A percentile compares a stretch with the other conserved stretches of the same genome.
Evolutionary conservation across 2,797 vertebrate genomes (phyloP).

Genomic region (Muscicapa striata): DNA sequence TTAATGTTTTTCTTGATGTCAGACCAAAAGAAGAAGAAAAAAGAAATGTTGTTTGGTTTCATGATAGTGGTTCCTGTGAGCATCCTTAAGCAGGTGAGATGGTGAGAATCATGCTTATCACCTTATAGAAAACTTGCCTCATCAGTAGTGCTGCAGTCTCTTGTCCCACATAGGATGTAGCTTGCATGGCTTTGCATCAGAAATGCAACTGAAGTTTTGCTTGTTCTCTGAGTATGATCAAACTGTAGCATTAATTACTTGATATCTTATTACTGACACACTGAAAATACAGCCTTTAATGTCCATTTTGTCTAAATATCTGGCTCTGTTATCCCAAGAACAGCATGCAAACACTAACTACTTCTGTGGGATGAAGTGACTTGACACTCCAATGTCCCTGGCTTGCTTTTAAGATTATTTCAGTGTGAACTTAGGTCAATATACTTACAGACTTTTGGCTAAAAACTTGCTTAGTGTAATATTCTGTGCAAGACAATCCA

Average conservation of each 20-base stretch:
- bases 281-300: not conserved
- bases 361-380: not conserved
- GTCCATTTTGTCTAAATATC: not conserved
- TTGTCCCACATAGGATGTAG: not conserved
- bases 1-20: slow-evolving; percentile 45
- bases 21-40: slow-evolving; percentile 85
- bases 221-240: not conserved
- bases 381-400: not conserved
- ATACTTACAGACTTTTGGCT: not conserved
- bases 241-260: not conserved
- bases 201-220: not conserved
- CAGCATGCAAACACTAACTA: not conserved
- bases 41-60: slow-evolving; percentile 86
- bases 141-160: not conserved
- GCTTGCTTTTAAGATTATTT: not conserved
- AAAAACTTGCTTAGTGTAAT: not conserved
- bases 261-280: not conserved
- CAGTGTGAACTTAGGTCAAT: not conserved
- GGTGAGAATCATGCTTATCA: slow-evolving; percentile 10
- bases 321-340: not conserved
- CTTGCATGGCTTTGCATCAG: slow-evolving; percentile 51
- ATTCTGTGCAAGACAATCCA: not conserved
- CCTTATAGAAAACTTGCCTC: not conserved
- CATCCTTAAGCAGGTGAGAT: slow-evolving; percentile 75
- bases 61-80: slow-evolving; percentile 68